Evolutionary conservation across 92 coral and sea anemone genomes (phyloP), one percentile per base, ranked within the genome.

Genomic region (Palythoa grandiflora): DNA sequence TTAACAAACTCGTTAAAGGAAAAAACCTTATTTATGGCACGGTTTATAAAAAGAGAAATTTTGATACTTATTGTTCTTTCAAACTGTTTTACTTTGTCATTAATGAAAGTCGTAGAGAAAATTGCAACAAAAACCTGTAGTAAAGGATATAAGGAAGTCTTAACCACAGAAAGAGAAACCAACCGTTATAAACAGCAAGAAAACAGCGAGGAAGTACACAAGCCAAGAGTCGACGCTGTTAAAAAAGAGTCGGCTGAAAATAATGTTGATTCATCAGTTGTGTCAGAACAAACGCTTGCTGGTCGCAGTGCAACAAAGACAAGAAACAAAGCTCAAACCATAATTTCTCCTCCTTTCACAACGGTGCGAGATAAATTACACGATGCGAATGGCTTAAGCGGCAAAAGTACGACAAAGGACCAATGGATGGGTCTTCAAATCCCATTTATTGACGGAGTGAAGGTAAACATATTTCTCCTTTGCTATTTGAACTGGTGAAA

Each of bases 391-490:
- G 28, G 6, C n/a, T 47, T 66, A 20, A 48, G 39, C 37, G 61
- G 28, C 10, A 14, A 81, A 8, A 71, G 68, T 1, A 78, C 83
- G 16, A 68, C 71, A 2, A 38, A 72, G 8, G 75, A 74, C 40
- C 89, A 93, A 9, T 90, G 92, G 94, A 52, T 84, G 15, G 89
- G 93, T n/a, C 91, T 94, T 38, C 94, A 89, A 75, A 87, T 94
- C 73, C 96, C 96, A 17, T 68, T 91, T 17, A 65, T 95, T 75
- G 92, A 93, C 75, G 98, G 94, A 44, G 93, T 95, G 39, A 77
- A 84, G 94, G 98, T 91, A 84, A 60, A 40, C 55, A 40, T 68
- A 59, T 8, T 15, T 78, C 17, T 53, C 59, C 48, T 16, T 16
- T 63, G 71, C 71, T n/a, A 5, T 5, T 15, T 36, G 2, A 71